phyloP scores from a whole-genome alignment of 2,797 vertebrate species.

The Silurus lanzhouensis region DNA sequence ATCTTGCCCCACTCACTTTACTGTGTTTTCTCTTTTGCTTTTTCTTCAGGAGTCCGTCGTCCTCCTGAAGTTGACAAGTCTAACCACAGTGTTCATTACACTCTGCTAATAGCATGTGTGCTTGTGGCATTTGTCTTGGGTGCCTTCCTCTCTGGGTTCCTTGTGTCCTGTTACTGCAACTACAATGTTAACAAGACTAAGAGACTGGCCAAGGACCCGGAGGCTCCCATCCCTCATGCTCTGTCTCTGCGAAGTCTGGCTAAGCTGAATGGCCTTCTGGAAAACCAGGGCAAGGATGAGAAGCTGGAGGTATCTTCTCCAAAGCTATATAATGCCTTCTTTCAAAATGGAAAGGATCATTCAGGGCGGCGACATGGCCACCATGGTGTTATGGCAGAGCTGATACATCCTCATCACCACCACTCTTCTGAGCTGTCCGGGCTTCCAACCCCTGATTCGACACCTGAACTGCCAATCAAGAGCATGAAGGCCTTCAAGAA shows the following conservation, averaged over 20 bases:
- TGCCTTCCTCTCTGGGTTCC: constrained; percentile 86
- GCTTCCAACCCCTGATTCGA: constrained; percentile 88
- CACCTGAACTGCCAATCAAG: constrained; percentile 87
- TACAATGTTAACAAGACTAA: constrained; percentile 79
- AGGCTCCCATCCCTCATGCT: constrained; percentile 82
- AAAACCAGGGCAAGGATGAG: constrained; percentile 78
- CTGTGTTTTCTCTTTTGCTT: constrained; percentile 36
- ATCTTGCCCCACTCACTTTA: constrained; percentile 24
- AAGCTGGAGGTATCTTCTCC: constrained; percentile 76
- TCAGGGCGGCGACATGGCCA: constrained; percentile 67
- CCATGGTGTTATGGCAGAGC: constrained; percentile 74
- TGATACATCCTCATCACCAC: constrained; percentile 75
- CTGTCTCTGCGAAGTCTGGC: constrained; percentile 87
- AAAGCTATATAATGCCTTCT: constrained; percentile 84
- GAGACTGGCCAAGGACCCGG: constrained; percentile 80
- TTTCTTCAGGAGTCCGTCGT: constrained; percentile 76
- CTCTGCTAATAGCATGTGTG: constrained; percentile 87
- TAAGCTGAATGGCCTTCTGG: constrained; percentile 84
- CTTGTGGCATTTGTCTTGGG: constrained; percentile 87
- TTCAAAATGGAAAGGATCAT: constrained; percentile 75
- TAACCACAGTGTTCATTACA: constrained; percentile 84
- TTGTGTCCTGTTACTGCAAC: constrained; percentile 90
- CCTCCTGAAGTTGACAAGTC: constrained; percentile 77
- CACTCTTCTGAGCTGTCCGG: constrained; percentile 84
- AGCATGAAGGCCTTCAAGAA: constrained; percentile 84